Conservation (phyloP, 2,888 invertebrate species). For the Erebia epiphron region DNA sequence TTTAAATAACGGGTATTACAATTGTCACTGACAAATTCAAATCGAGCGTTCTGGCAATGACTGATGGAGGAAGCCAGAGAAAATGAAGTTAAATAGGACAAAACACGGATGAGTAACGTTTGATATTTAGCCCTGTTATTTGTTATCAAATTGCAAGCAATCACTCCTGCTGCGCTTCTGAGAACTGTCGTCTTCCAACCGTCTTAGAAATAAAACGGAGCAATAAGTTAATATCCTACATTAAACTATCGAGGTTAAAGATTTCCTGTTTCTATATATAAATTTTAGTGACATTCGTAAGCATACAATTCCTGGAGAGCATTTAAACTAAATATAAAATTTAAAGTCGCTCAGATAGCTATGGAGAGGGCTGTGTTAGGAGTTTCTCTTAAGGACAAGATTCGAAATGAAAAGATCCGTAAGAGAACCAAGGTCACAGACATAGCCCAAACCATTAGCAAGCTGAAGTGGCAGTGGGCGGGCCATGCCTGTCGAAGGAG, state of each 20-base stretch:
- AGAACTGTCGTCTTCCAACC: constrained; percentile 30
- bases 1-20: constrained; percentile 1
- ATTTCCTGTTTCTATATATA: constrained; percentile 10
- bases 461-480: no score
- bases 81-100: constrained; percentile 39
- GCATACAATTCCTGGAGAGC: no score
- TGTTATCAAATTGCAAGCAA: constrained; percentile 57
- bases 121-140: constrained; percentile 65
- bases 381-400: no score
- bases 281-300: background rate
- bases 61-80: constrained; percentile 37
- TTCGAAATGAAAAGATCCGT: no score
- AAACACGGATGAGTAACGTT: constrained; percentile 60
- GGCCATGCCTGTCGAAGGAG: no score
- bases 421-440: no score
- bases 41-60: constrained; percentile 35
- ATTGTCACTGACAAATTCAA: constrained; percentile 29
- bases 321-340: no score
- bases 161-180: constrained; percentile 38
- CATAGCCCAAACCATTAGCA: no score
- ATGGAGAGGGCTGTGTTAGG: no score
- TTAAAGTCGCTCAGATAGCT: no score
- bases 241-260: background rate
- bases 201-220: constrained; percentile 26
- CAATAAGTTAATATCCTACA: background rate